A percentile compares a stretch with the other conserved stretches of the same genome.
Conservation (phyloP, 92 coral and sea anemone species). For the Virgularia gustaviana region DNA sequence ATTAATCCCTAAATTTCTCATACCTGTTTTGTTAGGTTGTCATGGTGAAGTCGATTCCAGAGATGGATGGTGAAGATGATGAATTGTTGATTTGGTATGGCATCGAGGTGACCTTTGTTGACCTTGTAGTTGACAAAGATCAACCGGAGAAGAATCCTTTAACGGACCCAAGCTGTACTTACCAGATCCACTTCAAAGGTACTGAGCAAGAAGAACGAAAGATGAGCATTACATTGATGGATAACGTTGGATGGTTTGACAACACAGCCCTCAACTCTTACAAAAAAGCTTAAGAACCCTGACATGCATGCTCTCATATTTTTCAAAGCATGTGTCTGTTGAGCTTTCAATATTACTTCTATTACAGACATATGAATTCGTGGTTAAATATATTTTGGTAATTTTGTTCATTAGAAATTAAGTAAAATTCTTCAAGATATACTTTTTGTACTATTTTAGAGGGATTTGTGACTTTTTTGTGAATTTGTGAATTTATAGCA, state of each 20-base stretch:
- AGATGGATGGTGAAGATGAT: slow-evolving; percentile 15
- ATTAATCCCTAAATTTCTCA: too few species aligned
- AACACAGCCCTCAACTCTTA: not conserved
- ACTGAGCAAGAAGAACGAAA: slow-evolving; percentile 5
- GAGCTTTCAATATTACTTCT: too few species aligned
- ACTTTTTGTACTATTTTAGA: too few species aligned
- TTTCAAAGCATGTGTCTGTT: too few species aligned
- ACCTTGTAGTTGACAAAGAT: not conserved
- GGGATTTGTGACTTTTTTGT: too few species aligned
- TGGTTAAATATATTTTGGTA: too few species aligned
- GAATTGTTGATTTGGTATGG: slow-evolving; percentile 63
- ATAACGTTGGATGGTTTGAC: slow-evolving; percentile 30
- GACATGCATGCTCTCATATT: too few species aligned
- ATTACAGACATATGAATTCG: too few species aligned
- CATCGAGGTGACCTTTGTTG: slow-evolving; percentile 62
- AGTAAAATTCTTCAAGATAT: too few species aligned
- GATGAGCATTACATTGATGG: slow-evolving; percentile 9
- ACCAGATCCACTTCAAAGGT: slow-evolving; percentile 28
- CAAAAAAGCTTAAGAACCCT: too few species aligned
- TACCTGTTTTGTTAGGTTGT: slow-evolving; percentile 48
- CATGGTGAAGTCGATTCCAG: slow-evolving; percentile 58
- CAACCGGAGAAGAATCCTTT: slow-evolving; percentile 14
- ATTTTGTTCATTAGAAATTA: too few species aligned
- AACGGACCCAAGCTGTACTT: not conserved
- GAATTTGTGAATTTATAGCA: too few species aligned